Percentiles rank a stretch among this genome's conserved stretches.
These are phyloP conservation scores for Pentamera pediparva DNA, from an alignment of 53 echinoderm and acorn worm genomes.

Conservation along the genomic window DNA sequence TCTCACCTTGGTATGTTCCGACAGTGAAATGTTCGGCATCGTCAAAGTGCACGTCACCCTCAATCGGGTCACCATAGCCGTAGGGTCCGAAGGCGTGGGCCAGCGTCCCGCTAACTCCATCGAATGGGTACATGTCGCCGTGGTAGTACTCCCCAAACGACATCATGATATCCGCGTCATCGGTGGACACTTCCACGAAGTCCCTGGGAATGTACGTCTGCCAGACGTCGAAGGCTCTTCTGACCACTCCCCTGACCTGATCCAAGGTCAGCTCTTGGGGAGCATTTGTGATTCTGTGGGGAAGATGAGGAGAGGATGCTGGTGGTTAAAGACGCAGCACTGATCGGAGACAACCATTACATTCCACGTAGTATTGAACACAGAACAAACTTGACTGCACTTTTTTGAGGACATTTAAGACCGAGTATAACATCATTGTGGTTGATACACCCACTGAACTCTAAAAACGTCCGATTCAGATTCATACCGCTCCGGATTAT, in stretches of 20 bases:
- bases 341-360: no score
- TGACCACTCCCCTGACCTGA: conserved; percentile 30
- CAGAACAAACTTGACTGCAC: no score
- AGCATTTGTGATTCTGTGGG: conserved; percentile 62
- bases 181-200: conserved; percentile 50
- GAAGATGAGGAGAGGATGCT: no score
- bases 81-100: conserved; percentile 81
- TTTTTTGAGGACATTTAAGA: no score
- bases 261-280: conserved; percentile 15
- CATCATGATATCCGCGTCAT: conserved; percentile 67
- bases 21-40: conserved; percentile 62
- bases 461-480: no score
- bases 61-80: conserved; percentile 49
- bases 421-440: no score
- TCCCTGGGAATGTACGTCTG: conserved; percentile 59
- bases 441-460: no score
- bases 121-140: conserved; percentile 77
- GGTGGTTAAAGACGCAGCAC: no score
- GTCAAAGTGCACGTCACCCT: conserved; percentile 91
- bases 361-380: no score
- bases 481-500: no score
- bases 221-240: conserved; percentile 73
- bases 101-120: conserved; percentile 55
- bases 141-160: conserved; percentile 54
- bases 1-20: conserved; percentile 49